Conservation (phyloP, 2,113 vertebrate species). For the Pluvialis apricaria region DNA sequence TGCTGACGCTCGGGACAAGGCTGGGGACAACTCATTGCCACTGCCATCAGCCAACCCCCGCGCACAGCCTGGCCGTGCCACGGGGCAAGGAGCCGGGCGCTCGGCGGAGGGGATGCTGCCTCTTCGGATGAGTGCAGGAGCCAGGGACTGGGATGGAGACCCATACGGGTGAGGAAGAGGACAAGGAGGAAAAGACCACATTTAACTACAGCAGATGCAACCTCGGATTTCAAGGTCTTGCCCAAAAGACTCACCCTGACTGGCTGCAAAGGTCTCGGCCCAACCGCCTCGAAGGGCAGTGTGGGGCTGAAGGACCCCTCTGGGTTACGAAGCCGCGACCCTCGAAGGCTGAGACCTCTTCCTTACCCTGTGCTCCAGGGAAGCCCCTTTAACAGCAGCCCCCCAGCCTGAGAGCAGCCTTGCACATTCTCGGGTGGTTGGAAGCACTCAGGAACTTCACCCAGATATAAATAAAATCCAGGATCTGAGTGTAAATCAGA, state of each 20-base stretch:
- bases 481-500: neutral
- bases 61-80: neutral
- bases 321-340: rapidly evolving
- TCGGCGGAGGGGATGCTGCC: neutral
- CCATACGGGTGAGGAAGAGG: neutral
- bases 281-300: rapidly evolving
- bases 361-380: neutral
- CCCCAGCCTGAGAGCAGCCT: neutral
- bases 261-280: neutral
- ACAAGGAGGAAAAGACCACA: neutral
- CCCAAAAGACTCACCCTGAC: neutral
- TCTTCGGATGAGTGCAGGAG: neutral
- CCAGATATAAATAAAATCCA: neutral
- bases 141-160: neutral
- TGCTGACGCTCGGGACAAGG: neutral
- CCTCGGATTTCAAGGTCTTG: neutral
- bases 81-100: neutral
- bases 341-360: neutral
- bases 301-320: neutral
- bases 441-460: neutral
- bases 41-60: rapidly evolving
- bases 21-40: neutral
- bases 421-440: neutral
- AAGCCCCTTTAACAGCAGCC: neutral
- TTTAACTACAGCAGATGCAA: neutral